Evolutionary conservation across 2,888 invertebrate species (phyloP).

Genomic region (Lochmaea capreae): DNA sequence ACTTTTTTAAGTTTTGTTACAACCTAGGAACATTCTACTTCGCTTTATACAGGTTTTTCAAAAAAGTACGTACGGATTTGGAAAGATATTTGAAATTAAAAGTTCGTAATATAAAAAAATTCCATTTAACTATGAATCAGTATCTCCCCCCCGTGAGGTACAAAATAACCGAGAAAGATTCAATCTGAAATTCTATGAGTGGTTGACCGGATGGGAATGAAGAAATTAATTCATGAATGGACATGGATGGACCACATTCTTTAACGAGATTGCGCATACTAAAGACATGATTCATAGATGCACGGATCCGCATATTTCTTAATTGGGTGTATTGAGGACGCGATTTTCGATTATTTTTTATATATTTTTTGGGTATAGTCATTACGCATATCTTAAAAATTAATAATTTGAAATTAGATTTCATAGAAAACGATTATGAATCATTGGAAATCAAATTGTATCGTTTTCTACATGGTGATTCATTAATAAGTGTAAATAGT

Average conservation of each 20-base stretch:
- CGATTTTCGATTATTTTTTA: not conserved
- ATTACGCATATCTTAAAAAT: not conserved
- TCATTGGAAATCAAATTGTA: not conserved
- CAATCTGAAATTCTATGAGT: conserved; percentile 14
- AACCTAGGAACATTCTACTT: too few relatives aligned
- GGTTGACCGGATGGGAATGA: conserved; percentile 21
- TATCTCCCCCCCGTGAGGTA: not conserved
- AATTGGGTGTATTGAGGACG: conserved; percentile 6
- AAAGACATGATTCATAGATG: conserved; percentile 32
- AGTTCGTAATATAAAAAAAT: too few relatives aligned
- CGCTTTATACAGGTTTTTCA: too few relatives aligned
- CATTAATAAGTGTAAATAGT: too few relatives aligned
- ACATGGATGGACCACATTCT: conserved; percentile 40
- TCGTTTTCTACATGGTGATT: too few relatives aligned
- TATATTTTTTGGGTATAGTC: not conserved
- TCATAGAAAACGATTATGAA: not conserved
- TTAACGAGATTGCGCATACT: conserved; percentile 41
- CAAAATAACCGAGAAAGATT: not conserved
- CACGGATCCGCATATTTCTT: conserved; percentile 11
- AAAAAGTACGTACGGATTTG: too few relatives aligned
- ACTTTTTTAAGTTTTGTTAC: too few relatives aligned
- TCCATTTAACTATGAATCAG: not conserved
- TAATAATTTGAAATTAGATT: not conserved
- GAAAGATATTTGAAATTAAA: too few relatives aligned
- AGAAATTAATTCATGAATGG: conserved; percentile 29